Conservation (phyloP, 1,140 invertebrate species). For the Amyelois transitella region DNA sequence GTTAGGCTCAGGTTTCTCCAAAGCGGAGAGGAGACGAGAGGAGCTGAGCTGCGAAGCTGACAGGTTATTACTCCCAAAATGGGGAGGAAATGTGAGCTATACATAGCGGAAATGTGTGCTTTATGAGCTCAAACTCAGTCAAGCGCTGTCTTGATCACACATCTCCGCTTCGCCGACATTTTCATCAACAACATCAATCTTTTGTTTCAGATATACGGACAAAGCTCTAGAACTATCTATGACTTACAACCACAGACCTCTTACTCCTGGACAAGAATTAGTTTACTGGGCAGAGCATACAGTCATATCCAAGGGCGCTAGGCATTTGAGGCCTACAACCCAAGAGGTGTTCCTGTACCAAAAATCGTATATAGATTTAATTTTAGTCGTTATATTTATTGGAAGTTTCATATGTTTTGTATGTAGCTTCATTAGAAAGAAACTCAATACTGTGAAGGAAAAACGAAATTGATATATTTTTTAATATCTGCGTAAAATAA, state of each 20-base stretch:
- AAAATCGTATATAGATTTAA: slow-evolving; percentile 26
- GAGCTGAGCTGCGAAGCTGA: no score
- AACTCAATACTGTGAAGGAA: not conserved
- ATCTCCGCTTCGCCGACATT: not conserved
- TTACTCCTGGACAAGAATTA: slow-evolving; percentile 23
- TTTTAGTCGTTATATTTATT: slow-evolving; percentile 5
- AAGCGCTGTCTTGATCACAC: no score
- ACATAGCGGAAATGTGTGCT: no score
- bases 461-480: not conserved
- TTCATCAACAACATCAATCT: not conserved
- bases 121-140: no score
- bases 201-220: slow-evolving; percentile 17
- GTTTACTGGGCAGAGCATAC: slow-evolving; percentile 38
- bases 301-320: slow-evolving; percentile 49
- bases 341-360: slow-evolving; percentile 51
- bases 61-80: no score
- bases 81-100: no score
- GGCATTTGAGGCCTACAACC: slow-evolving; percentile 62
- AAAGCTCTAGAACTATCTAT: slow-evolving; percentile 22
- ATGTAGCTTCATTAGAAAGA: not conserved
- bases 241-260: slow-evolving; percentile 22
- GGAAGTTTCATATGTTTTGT: not conserved
- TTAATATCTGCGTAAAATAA: no score
- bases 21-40: no score
- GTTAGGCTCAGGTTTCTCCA: no score